phyloP scores from a whole-genome alignment of 2,113 vertebrate species.

The Apodemus speciosus region DNA sequence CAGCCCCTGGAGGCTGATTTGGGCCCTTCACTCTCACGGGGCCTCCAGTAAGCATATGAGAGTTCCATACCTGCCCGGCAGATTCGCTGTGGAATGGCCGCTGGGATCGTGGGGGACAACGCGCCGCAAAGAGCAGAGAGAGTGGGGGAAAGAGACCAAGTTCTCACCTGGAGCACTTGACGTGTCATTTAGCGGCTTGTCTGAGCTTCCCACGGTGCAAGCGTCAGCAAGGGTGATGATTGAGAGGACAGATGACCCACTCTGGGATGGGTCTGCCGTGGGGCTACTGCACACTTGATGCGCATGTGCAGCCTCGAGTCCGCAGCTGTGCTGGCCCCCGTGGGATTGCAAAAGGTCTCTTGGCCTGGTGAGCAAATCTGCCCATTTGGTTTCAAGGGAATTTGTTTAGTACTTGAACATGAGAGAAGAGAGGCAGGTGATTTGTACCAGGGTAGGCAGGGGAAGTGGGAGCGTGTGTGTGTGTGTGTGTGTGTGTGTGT shows the following conservation, averaged over 20 bases:
- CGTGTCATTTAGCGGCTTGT: not conserved
- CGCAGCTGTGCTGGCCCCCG: no score
- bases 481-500: not conserved
- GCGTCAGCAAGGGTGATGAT: fast-evolving
- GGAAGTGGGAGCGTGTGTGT: fast-evolving
- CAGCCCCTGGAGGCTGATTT: not conserved
- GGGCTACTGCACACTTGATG: not conserved
- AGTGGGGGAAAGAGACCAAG: no score
- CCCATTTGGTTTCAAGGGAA: fast-evolving
- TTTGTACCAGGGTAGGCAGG: not conserved
- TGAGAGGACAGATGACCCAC: not conserved
- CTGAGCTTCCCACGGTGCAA: not conserved
- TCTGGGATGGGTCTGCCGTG: fast-evolving
- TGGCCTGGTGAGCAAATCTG: not conserved
- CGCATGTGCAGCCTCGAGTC: not conserved
- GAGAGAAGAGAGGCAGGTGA: not conserved
- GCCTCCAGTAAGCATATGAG: not conserved
- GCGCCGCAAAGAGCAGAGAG: not conserved
- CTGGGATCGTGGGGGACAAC: not conserved
- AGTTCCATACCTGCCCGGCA: not conserved
- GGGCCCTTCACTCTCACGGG: not conserved
- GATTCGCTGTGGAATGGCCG: not conserved
- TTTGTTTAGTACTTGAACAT: not conserved
- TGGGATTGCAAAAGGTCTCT: not conserved
- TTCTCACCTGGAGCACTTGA: fast-evolving